phyloP scores from a whole-genome alignment of 2,113 vertebrate species.

The Takifugu bimaculatus region DNA sequence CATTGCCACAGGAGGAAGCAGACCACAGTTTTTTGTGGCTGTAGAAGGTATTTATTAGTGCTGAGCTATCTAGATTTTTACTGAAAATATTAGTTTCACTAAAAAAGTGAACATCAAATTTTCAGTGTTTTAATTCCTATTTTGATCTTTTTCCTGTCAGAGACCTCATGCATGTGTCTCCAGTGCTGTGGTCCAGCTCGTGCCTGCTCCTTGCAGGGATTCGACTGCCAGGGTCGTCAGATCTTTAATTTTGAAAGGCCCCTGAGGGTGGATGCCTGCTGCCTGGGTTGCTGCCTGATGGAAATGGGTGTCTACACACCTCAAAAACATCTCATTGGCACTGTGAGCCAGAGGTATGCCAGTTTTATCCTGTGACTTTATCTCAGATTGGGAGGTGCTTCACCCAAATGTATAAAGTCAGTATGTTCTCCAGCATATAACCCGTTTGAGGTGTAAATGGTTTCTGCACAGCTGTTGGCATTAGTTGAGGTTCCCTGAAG shows the following conservation, averaged over 20 bases:
- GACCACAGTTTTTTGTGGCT: slow-evolving; percentile 67
- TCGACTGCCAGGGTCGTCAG: slow-evolving; percentile 55
- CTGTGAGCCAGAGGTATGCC: slow-evolving; percentile 66
- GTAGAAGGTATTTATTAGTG: slow-evolving; percentile 69
- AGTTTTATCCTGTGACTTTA: neutral
- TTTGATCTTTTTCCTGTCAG: slow-evolving; percentile 42
- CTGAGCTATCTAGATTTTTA: neutral
- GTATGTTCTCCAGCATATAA: slow-evolving; percentile 1
- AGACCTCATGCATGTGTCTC: slow-evolving; percentile 72
- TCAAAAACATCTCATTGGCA: slow-evolving; percentile 63
- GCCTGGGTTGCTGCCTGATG: slow-evolving; percentile 75
- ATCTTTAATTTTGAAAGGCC: slow-evolving; percentile 72
- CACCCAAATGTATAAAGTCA: neutral
- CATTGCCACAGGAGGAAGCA: slow-evolving; percentile 61
- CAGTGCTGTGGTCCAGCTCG: slow-evolving; percentile 75
- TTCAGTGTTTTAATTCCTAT: neutral
- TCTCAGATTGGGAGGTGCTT: neutral
- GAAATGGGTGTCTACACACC: slow-evolving; percentile 71
- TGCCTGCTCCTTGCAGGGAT: slow-evolving; percentile 68
- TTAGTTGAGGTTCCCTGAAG: slow-evolving; percentile 6
- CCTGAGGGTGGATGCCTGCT: slow-evolving; percentile 66
- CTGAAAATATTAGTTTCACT: neutral
- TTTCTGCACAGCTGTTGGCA: slow-evolving; percentile 53
- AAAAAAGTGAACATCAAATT: neutral
- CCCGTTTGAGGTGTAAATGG: slow-evolving; percentile 38